phyloP scores from a whole-genome alignment of 2,888 invertebrate species.

The Callyntrura sp. region DNA sequence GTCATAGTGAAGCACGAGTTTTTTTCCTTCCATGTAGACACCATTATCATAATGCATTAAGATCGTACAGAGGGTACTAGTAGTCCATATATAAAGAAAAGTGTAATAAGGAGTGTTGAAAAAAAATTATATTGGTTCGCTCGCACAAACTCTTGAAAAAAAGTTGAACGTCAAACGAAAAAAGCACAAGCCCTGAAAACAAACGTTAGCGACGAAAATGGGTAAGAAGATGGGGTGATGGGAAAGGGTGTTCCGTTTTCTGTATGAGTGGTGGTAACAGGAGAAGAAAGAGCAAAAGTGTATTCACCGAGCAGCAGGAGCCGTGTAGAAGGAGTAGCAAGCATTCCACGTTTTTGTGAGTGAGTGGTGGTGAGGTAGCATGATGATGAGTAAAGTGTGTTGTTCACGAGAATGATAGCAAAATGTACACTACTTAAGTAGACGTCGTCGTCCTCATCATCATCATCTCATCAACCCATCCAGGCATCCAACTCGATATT shows the following conservation, averaged over 20 bases:
- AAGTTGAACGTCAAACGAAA: background rate
- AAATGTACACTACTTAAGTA: conserved; percentile 35
- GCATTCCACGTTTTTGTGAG: conserved; percentile 23
- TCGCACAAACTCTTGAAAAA: no score
- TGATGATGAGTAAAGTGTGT: conserved; percentile 43
- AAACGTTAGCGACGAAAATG: conserved; percentile 7
- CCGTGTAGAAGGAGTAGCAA: no score
- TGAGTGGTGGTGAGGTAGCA: conserved; percentile 18
- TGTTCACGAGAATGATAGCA: conserved; percentile 49
- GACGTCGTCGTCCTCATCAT: conserved; percentile 34
- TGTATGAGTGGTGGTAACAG: background rate
- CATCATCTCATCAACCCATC: conserved; percentile 26
- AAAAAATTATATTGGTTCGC: conserved; percentile 38
- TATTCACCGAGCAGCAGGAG: no score
- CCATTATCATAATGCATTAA: conserved; percentile 72
- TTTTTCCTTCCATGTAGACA: conserved; percentile 38
- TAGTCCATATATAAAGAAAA: no score
- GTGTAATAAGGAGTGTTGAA: background rate
- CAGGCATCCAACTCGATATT: conserved; percentile 9
- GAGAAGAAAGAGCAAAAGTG: background rate
- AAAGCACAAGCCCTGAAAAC: background rate
- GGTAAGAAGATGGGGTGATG: conserved; percentile 42
- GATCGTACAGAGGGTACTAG: no score
- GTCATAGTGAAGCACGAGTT: conserved; percentile 41
- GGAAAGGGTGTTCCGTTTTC: conserved; percentile 54